Evolutionary conservation across 1,140 invertebrate species (phyloP), one percentile per base, ranked within the genome.

Genomic region (Ceratitis capitata): DNA sequence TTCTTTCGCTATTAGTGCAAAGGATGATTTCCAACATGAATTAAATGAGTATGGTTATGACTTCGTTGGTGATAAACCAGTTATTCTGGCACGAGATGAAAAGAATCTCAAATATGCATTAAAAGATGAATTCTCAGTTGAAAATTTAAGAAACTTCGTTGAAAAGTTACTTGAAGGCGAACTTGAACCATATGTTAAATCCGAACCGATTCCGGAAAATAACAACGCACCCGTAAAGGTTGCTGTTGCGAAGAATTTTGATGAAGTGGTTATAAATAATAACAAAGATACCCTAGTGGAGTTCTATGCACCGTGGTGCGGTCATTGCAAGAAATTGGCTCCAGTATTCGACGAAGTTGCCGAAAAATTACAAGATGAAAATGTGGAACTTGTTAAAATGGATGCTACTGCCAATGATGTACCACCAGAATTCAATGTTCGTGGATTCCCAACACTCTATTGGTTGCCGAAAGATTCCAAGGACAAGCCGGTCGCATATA

Each of bases 361-460:
- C 74, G 95, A 96, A 86, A 98, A 98, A 94, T 92, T 99, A 89
- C 95, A 95, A 87, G 93, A 96, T 88, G 98, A 99, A 92, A 94
- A 97, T 86, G 95, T 99, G 19, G 95, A 95, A 82, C 98, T 99
- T 91, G 97, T 99, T 0, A 99, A 99, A 92, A 97, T 99, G 93
- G 99, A 99, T 92, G 98, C 99, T 39, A 99, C 98, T 1, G 98
- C 97, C 64, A 99, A 99, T 92, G 99, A 99, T 94, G 98, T 99
- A 86, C 98, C 98, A 86, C 92, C 95, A n/a, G 92, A 93, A 85
- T 99, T 95, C 92, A 97, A 99, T 89, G 99, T 99, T 19, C 94
- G 95, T 87, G 99, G 99, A 29, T 99, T 99, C 95, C 99, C 99
- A 49, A 99, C 99, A 2, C 94, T 99, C 45, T 99, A 94, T 93